Percentiles rank a stretch among this genome's conserved stretches.
phyloP scores from a whole-genome alignment of 2,888 invertebrate genomes.

The Brachynemurus nebulosus region DNA sequence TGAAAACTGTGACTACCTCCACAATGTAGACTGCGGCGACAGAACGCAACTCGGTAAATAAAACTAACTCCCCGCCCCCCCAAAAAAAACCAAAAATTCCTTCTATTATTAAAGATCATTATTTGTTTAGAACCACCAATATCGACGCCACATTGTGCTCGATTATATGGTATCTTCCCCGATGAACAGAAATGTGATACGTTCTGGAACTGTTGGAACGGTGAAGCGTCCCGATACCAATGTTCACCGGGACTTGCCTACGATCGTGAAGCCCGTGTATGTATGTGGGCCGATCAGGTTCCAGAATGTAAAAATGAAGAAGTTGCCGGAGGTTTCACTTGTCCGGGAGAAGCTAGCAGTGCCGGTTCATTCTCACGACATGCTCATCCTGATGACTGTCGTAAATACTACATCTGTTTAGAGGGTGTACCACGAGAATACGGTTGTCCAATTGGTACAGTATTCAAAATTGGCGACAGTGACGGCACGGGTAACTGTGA shows the following conservation, averaged over 20 bases:
- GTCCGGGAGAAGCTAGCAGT: conserved; percentile 72
- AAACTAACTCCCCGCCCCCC: too few species aligned
- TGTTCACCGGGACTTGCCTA: conserved; percentile 91
- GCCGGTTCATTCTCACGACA: conserved; percentile 87
- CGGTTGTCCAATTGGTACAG: conserved; percentile 90
- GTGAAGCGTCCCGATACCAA: conserved; percentile 84
- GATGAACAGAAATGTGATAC: conserved; percentile 80
- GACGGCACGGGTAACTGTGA: conserved; percentile 88
- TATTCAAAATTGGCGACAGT: conserved; percentile 84
- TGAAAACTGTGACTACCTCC: conserved; percentile 90
- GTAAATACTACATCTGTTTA: conserved; percentile 89
- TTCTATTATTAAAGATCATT: too few species aligned
- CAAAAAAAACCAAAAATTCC: background rate
- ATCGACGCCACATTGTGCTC: conserved; percentile 66
- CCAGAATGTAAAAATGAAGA: conserved; percentile 79
- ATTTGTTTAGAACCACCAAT: conserved; percentile 61
- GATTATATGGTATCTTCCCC: conserved; percentile 85
- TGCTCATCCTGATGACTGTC: conserved; percentile 87
- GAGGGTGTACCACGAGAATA: conserved; percentile 85
- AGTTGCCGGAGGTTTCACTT: conserved; percentile 79
- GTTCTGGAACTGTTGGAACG: conserved; percentile 97
- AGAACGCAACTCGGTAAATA: conserved; percentile 74
- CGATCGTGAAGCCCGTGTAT: conserved; percentile 83
- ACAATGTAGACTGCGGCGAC: conserved; percentile 87
- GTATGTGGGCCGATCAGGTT: conserved; percentile 95